Conservation (phyloP, 2,888 invertebrate species). For the Lathronympha strigana region DNA sequence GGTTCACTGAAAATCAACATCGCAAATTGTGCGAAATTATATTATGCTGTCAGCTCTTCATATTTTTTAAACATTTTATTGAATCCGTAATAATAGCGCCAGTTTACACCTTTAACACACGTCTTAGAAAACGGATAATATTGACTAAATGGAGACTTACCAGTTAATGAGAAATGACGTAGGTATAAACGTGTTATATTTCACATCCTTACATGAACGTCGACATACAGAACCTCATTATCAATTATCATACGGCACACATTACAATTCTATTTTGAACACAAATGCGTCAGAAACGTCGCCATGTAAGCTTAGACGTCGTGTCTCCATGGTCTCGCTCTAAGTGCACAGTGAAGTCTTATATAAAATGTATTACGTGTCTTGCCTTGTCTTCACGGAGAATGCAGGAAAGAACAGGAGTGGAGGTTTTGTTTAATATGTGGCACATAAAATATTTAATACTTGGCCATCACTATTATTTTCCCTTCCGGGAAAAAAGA, state of each 20-base stretch:
- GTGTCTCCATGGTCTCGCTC: slow-evolving; percentile 47
- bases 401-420: slow-evolving; percentile 22
- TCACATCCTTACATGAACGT: too few species aligned
- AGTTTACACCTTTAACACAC: too few species aligned
- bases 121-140: too few species aligned
- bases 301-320: slow-evolving; percentile 61
- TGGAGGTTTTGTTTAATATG: slow-evolving; percentile 1
- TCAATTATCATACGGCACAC: not conserved
- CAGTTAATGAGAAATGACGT: not conserved
- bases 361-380: slow-evolving; percentile 75
- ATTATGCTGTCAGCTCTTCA: too few species aligned
- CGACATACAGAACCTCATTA: not conserved
- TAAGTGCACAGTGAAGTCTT: slow-evolving; percentile 69
- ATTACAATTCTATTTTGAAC: slow-evolving; percentile 27
- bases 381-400: slow-evolving; percentile 52
- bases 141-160: too few species aligned
- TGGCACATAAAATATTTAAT: slow-evolving; percentile 7
- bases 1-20: too few species aligned
- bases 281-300: slow-evolving; percentile 58
- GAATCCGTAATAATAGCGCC: too few species aligned
- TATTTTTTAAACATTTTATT: too few species aligned
- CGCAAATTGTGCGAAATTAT: too few species aligned
- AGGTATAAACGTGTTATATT: not conserved
- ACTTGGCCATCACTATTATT: not conserved
- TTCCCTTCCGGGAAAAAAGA: not conserved